These are phyloP conservation scores for Heliopora coerulea DNA, from an alignment of 92 coral and sea anemone genomes.

Conservation along the genomic window DNA sequence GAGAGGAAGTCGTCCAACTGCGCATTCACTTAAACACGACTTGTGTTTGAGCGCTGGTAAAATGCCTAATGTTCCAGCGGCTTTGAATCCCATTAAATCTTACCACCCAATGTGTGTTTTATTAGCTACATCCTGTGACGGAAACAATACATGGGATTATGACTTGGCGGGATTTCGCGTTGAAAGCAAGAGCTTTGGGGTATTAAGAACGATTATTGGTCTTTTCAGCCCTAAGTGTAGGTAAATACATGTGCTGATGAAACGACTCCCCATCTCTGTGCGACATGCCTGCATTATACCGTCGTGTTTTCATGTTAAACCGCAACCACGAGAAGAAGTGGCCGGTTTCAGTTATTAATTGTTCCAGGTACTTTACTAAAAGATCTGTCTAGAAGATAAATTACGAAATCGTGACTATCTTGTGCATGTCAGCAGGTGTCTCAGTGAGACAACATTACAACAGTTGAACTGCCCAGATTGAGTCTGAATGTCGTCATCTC, in stretches of 20 bases:
- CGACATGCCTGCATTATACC: too few species aligned
- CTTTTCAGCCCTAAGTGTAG: too few species aligned
- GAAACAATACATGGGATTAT: background rate
- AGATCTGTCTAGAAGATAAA: background rate
- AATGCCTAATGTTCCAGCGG: background rate
- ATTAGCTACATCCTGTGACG: constrained; percentile 24
- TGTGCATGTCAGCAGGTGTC: background rate
- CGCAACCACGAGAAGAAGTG: background rate
- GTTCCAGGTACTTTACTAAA: background rate
- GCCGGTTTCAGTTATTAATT: background rate
- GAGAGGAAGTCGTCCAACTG: constrained; percentile 18
- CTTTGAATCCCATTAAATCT: background rate
- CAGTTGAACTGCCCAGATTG: background rate
- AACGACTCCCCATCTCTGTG: too few species aligned
- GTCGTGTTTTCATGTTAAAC: background rate
- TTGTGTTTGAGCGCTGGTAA: constrained; percentile 11
- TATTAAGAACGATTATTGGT: background rate
- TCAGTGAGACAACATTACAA: background rate
- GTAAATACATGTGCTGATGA: too few species aligned
- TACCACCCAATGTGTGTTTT: constrained; percentile 18
- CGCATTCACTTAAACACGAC: constrained; percentile 3
- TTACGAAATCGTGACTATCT: background rate
- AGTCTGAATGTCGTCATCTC: background rate
- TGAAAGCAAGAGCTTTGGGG: too few species aligned
- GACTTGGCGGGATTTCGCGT: background rate